Evolutionary conservation across 2,888 invertebrate genomes (phyloP), one percentile per base, ranked within the genome.

Genomic region (Nasonovia ribisnigri): DNA sequence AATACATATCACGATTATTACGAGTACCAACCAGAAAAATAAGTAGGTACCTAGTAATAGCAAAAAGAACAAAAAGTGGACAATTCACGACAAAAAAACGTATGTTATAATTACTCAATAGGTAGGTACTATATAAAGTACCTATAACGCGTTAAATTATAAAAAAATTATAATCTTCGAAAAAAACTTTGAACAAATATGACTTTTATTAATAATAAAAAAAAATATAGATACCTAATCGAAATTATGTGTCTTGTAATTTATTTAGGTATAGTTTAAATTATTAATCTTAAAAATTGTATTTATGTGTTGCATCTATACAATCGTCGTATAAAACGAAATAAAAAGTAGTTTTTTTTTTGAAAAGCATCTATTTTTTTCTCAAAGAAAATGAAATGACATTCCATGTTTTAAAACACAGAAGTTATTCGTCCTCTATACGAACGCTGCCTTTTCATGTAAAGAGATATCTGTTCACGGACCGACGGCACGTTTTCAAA

Each of bases 381-480:
- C 84, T 42, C 46, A 43, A n/a, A 36, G 43, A 43, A 46, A 92
- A 60, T 54, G 24, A 86, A 92, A 86, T 0, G 26, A 48, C 57
- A 46, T 77, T 36, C 36, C 20, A 26, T 43, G 51, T 60, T 92
- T 26, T 48, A 36, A 60, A 87, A 60, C 87, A 92, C 60, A 26
- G 36, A 57, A 10, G 36, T 87, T 87, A 87, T 92, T 16, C 48
- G n/a, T 92, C 67, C 48, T 48, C 60, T 57, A 60, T 88, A n/a
- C 42, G 36, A 92, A 92, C 87, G 48, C 13, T 67, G 67, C 67
- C 67, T 67, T 88, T 92, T 88, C 42, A 11, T 60, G 88, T 67
- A 88, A 67, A 88, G 51, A 67, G 88, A 87, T 92, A 92, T 88
- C 92, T 87, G 86, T 87, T 87, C 60, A 88, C 36, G 57, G 84